These are phyloP conservation scores for Montipora foliosa DNA, from an alignment of 64 coral and sea anemone genomes.

Conservation along the genomic window DNA sequence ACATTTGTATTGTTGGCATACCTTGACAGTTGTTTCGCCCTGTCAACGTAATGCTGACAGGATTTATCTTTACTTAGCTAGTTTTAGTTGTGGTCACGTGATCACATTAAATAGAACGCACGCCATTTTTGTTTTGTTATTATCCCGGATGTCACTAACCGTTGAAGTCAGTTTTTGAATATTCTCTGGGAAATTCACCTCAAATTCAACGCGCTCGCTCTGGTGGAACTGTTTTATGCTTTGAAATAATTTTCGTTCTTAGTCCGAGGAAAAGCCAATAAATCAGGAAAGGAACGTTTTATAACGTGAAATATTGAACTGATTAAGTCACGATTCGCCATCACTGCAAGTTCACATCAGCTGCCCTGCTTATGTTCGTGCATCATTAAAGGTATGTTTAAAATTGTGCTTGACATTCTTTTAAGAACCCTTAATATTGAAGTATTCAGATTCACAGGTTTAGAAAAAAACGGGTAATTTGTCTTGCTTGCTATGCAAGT, in stretches of 20 bases:
- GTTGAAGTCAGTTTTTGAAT: neutral
- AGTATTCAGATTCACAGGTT: neutral
- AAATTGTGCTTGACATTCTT: neutral
- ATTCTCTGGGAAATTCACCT: conserved; percentile 27
- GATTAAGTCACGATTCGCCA: neutral
- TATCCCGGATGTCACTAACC: conserved; percentile 10
- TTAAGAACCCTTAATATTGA: conserved; percentile 1
- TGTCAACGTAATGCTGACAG: neutral
- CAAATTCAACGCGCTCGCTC: conserved; percentile 16
- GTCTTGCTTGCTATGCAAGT: neutral
- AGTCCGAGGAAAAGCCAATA: neutral
- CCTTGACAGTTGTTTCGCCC: neutral
- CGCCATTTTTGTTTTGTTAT: conserved; percentile 4
- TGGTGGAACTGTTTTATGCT: conserved; percentile 20
- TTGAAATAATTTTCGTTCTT: conserved; percentile 20
- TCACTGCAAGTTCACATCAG: neutral
- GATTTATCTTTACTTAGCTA: neutral
- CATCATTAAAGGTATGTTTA: neutral
- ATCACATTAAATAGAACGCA: neutral
- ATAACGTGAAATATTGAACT: neutral
- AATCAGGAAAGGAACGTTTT: conserved; percentile 16
- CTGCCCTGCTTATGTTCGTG: neutral
- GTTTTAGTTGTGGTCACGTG: neutral
- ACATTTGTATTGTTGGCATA: conserved; percentile 2
- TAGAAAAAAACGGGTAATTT: conserved; percentile 2